Evolutionary conservation across 2,113 vertebrate species (phyloP), one percentile per base, ranked within the genome.

Genomic region (Calidris pygmaea): DNA sequence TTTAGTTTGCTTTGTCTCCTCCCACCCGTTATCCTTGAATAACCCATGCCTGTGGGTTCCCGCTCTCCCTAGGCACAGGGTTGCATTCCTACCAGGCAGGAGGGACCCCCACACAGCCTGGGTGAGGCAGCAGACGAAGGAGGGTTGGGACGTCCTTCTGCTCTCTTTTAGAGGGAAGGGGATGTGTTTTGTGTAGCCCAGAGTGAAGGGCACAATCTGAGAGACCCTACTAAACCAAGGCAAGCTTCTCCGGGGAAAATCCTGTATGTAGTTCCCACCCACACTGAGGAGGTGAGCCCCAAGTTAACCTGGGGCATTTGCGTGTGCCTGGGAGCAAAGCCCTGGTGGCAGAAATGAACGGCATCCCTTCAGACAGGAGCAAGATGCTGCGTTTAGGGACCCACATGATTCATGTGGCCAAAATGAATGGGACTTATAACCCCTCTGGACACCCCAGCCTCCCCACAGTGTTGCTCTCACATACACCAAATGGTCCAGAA

Each of bases 61-160:
- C 0, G 0, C 53, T 62, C 71, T 76, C 55, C 21, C 30, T 30
- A 20, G 53, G 62, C 2, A 1, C 19, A 53, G 63, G 22, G 50
- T 2, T 85, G 81, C 58, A 76, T 93, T 85, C 87, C 77, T 78
- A 1, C 17, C 0, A 1, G 27, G 74, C 24, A 55, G 47, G 23
- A 82, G 71, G 22, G 48, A 60, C 26, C 14, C 0, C 0, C 1
- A 0, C 0, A 0, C 19, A 76, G 39, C 20, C 37, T 24, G 48
- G 47, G 34, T 29, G 65, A 89, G n/a, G 89, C 89, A 77, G 72
- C 14, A 43, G 39, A 20, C 0, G 4, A 53, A 24, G 35, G 12
- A 73, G 19, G 10, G 22, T 12, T 32, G 24, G 66, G 21, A 12
- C 2, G 17, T 55, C 35, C 26, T 34, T 32, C 17, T 9, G 37